Conservation (phyloP, 2,888 invertebrate species). For the Agonopterix heracliana region DNA sequence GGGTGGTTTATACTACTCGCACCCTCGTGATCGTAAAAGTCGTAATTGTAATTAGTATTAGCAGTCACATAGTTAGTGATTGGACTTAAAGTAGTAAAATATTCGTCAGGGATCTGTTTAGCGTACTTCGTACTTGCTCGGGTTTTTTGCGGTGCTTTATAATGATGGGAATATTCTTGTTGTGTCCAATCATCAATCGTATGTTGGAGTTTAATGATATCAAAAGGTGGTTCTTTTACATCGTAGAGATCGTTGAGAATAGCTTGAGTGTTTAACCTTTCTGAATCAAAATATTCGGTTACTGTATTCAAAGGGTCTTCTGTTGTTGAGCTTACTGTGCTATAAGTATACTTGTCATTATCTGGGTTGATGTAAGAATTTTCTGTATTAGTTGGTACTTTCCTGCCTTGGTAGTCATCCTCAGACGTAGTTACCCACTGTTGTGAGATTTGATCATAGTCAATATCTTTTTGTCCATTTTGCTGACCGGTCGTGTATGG, state of each 20-base stretch:
- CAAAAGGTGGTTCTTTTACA: conserved; percentile 77
- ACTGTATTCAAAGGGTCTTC: conserved; percentile 33
- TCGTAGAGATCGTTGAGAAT: conserved; percentile 56
- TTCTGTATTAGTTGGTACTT: conserved; percentile 59
- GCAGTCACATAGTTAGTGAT: conserved; percentile 41
- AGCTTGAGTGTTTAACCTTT: conserved; percentile 56
- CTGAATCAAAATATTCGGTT: conserved; percentile 70
- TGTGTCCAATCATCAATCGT: conserved; percentile 92
- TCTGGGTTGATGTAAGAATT: conserved; percentile 25
- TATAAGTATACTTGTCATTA: conserved; percentile 43
- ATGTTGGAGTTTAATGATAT: conserved; percentile 84
- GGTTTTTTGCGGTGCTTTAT: conserved; percentile 62
- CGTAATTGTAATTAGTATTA: conserved; percentile 47
- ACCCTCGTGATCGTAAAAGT: conserved; percentile 65
- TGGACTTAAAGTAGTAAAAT: conserved; percentile 79
- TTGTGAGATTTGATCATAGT: conserved; percentile 62
- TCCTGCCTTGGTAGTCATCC: conserved; percentile 63
- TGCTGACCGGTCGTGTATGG: conserved; percentile 80
- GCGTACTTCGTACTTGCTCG: conserved; percentile 77
- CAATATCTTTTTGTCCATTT: conserved; percentile 29
- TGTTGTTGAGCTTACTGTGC: conserved; percentile 38
- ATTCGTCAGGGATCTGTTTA: conserved; percentile 87
- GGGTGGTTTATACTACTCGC: conserved; percentile 64
- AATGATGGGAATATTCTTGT: conserved; percentile 79
- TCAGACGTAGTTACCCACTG: conserved; percentile 40